phyloP scores from a whole-genome alignment of 37 sponge, comb jelly and placozoan genomes.

The Sycon ciliatum region DNA sequence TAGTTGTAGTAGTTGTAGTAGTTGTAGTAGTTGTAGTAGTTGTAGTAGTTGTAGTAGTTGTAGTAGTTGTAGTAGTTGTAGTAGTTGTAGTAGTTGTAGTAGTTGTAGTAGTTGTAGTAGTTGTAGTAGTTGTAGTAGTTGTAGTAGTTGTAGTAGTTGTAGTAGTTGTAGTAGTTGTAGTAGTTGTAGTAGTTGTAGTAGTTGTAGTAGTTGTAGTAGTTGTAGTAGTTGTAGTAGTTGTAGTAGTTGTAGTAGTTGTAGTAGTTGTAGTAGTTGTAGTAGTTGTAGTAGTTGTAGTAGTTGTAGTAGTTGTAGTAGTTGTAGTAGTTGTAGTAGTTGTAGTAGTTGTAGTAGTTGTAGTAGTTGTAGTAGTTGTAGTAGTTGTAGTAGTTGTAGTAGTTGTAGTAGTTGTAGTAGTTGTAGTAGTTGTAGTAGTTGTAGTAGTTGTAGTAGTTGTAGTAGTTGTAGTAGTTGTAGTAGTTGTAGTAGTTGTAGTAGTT shows the following conservation, averaged over 20 bases:
- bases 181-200: slow-evolving; percentile 6
- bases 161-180: slow-evolving; percentile 8
- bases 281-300: slow-evolving; percentile 8
- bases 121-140: slow-evolving; percentile 6
- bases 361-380: slow-evolving; percentile 6
- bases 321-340: slow-evolving; percentile 8
- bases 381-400: slow-evolving; percentile 8
- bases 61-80: slow-evolving; percentile 6
- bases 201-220: slow-evolving; percentile 8
- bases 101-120: slow-evolving; percentile 8
- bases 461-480: slow-evolving; percentile 8
- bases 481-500: slow-evolving; percentile 6
- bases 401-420: slow-evolving; percentile 8
- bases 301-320: slow-evolving; percentile 6
- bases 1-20: slow-evolving; percentile 6
- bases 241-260: slow-evolving; percentile 2
- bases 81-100: slow-evolving; percentile 8
- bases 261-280: slow-evolving; percentile 8
- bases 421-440: slow-evolving; percentile 6
- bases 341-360: slow-evolving; percentile 8
- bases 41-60: slow-evolving; percentile 8
- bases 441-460: slow-evolving; percentile 8
- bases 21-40: slow-evolving; percentile 8
- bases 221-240: background rate
- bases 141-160: slow-evolving; percentile 8